Conservation (phyloP, 2,888 invertebrate genomes). For the Cryptocephalus primarius region DNA sequence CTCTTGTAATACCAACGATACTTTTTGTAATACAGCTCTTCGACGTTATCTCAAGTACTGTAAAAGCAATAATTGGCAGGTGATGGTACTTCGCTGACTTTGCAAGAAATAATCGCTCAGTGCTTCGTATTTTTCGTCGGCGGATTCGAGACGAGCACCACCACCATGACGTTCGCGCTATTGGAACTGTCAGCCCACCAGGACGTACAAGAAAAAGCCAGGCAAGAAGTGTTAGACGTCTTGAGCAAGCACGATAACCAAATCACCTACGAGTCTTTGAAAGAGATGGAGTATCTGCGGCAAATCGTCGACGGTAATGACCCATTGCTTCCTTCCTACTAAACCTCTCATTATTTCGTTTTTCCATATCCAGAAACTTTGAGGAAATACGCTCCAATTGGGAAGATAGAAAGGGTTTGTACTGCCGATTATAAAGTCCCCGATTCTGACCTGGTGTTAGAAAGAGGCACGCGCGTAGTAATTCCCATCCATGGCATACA, state of each 20-base stretch:
- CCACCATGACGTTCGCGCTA: slow-evolving; percentile 18
- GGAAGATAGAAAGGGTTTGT: background rate
- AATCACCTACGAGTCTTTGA: slow-evolving; percentile 17
- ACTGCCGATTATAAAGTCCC: background rate
- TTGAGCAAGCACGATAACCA: slow-evolving; percentile 11
- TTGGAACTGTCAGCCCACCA: slow-evolving; percentile 12
- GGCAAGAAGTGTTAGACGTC: slow-evolving; percentile 13
- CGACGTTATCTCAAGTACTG: too few relatives aligned
- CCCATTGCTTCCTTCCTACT: background rate
- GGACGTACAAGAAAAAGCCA: slow-evolving; percentile 14
- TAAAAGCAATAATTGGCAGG: slow-evolving; percentile 2
- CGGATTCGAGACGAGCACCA: slow-evolving; percentile 19
- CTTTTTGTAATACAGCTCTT: too few relatives aligned
- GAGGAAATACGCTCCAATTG: background rate
- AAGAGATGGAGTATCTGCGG: slow-evolving; percentile 17
- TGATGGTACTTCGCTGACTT: slow-evolving; percentile 7
- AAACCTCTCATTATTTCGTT: too few relatives aligned
- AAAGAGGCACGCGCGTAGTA: background rate
- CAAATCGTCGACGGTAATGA: slow-evolving; percentile 16
- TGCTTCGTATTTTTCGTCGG: slow-evolving; percentile 18
- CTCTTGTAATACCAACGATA: too few relatives aligned
- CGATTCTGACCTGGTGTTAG: background rate
- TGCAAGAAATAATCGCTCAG: slow-evolving; percentile 16
- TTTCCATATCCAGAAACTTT: background rate
- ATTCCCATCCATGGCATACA: background rate